Evolutionary conservation across 2,888 invertebrate genomes (phyloP), one percentile per base, ranked within the genome.

Genomic region (Coecobrya sp.): DNA sequence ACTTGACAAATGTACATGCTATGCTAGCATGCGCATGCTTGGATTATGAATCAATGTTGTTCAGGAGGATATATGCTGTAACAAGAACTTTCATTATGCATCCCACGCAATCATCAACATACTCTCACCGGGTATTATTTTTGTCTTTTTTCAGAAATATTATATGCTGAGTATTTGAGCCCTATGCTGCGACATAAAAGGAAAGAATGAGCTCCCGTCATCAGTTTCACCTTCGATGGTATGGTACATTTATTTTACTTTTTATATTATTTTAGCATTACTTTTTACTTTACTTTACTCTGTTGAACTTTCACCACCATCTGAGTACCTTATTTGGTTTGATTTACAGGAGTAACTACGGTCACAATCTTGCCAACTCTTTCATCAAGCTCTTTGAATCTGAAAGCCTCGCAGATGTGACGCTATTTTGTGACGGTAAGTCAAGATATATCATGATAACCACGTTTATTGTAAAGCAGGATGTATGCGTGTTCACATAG

Each of bases 341-440:
- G 36, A 36, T 36, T 36, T 36, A 36, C 36, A 36, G 98, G 98
- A 98, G 98, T 97, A 98, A 98, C 97, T 98, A 98, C 96, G 98
- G 98, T 96, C 98, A 98, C 95, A 98, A 98, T 96, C 97, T 98
- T 96, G 98, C 98, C 95, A 98, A 98, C 95, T 98, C 98, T 95
- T 98, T 98, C 96, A 98, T 98, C 96, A 98, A 98, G 96, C 97
- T 98, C 96, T 98, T 98, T 97, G 98, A 98, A 96, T 98, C 98
- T 96, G 98, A 98, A 97, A 98, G 98, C 96, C 97, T 98, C 95
- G 98, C 98, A 95, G 98, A 98, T 97, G 98, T 98, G 96, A 98
- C 98, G 95, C 97, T 98, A 95, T 98, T 98, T 96, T 98, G 98
- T 97, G 98, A 98, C 97, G 98, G 98, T 98, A 96, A 97, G 97